A percentile compares a stretch with the other conserved stretches of the same genome.
Conservation (phyloP, 92 coral and sea anemone species). For the Zoanthus sociatus region DNA sequence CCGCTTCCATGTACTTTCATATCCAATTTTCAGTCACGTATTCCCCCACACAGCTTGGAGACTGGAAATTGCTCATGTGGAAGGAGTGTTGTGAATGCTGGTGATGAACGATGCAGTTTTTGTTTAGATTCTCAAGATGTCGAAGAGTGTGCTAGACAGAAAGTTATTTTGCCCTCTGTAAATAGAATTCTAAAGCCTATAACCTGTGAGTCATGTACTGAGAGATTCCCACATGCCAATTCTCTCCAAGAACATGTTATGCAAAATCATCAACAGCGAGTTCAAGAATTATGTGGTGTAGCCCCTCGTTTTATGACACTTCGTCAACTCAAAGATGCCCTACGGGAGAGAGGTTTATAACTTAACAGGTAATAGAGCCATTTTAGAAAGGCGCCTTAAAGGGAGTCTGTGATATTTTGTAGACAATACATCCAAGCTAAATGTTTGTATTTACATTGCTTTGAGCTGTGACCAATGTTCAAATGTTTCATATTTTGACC, state of each 20-base stretch:
- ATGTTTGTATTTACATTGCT: too few species aligned
- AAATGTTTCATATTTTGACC: too few species aligned
- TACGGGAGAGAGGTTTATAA: too few species aligned
- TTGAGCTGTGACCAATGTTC: too few species aligned
- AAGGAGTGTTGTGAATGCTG: not conserved
- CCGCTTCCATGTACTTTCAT: not conserved
- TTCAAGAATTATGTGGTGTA: too few species aligned
- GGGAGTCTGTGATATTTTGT: too few species aligned
- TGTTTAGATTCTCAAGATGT: not conserved
- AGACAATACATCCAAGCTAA: too few species aligned
- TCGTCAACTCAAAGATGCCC: too few species aligned
- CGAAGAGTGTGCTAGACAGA: conserved; percentile 5
- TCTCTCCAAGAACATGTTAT: not conserved
- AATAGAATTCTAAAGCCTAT: not conserved
- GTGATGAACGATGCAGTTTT: not conserved
- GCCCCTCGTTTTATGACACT: too few species aligned
- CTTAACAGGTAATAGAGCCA: too few species aligned
- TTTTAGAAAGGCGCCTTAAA: too few species aligned
- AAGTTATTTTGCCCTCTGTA: conserved; percentile 12
- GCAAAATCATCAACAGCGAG: too few species aligned
- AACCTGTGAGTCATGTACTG: conserved; percentile 1
- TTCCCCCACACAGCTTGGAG: not conserved
- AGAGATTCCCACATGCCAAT: not conserved
- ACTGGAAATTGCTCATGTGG: not conserved
- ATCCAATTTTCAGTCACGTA: not conserved